A percentile compares a stretch with the other conserved stretches of the same genome.
phyloP scores from a whole-genome alignment of 1,140 invertebrate genomes.

The Apocrypta bakeri region DNA sequence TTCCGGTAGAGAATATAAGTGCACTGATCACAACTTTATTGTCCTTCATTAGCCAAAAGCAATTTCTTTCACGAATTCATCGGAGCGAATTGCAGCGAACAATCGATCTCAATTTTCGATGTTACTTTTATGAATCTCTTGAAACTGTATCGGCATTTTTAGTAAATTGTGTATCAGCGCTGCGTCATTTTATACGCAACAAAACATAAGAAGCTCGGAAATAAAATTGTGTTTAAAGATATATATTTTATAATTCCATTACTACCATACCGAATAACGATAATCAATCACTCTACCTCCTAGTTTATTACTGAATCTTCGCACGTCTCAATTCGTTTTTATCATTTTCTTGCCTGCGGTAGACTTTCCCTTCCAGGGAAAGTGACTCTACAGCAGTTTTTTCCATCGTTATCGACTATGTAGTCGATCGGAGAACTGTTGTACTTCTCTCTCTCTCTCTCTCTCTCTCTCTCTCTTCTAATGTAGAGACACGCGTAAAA shows the following conservation, averaged over 20 bases:
- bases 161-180: too few relatives aligned
- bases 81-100: background rate
- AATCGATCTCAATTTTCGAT: too few relatives aligned
- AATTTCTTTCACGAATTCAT: background rate
- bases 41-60: background rate
- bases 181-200: too few relatives aligned
- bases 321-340: background rate
- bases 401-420: background rate
- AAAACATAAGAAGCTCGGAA: too few relatives aligned
- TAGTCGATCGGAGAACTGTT: background rate
- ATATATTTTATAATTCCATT: too few relatives aligned
- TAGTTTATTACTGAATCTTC: background rate
- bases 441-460: too few relatives aligned
- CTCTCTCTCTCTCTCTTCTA: background rate
- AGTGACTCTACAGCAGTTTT: background rate
- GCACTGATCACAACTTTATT: background rate
- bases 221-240: too few relatives aligned
- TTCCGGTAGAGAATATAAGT: background rate
- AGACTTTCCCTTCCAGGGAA: background rate
- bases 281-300: too few relatives aligned
- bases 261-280: too few relatives aligned
- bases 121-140: too few relatives aligned
- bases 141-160: too few relatives aligned
- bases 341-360: background rate
- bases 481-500: slow-evolving; percentile 12